Evolutionary conservation across 2,888 invertebrate genomes (phyloP).

Genomic region (Drosophila cognata): DNA sequence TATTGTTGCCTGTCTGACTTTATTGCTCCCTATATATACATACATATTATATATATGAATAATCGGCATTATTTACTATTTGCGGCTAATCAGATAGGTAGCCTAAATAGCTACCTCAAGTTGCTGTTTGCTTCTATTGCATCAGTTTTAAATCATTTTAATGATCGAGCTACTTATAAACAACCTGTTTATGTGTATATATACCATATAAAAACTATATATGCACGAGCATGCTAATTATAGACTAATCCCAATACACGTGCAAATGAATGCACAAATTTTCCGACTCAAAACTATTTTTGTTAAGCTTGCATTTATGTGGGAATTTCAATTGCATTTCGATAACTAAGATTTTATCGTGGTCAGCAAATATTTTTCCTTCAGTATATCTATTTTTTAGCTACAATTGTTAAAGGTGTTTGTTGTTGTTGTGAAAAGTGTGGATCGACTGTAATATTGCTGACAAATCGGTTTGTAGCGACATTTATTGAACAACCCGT

Average conservation of each 20-base stretch:
- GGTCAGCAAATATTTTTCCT: not conserved
- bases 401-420: not conserved
- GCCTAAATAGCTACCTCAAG: slow-evolving; percentile 48
- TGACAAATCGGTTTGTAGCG: slow-evolving; percentile 7
- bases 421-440: slow-evolving; percentile 46
- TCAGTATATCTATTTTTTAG: not conserved
- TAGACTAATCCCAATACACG: slow-evolving; percentile 28
- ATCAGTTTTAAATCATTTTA: slow-evolving; percentile 55
- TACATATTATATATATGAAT: not conserved
- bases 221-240: slow-evolving; percentile 33
- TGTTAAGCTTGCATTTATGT: not conserved
- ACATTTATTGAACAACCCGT: slow-evolving; percentile 44
- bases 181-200: slow-evolving; percentile 50
- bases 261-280: not conserved
- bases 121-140: slow-evolving; percentile 52
- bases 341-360: not conserved
- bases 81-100: slow-evolving; percentile 54
- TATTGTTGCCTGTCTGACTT: slow-evolving; percentile 27
- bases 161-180: slow-evolving; percentile 45
- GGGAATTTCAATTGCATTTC: not conserved
- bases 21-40: slow-evolving; percentile 10
- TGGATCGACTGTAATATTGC: slow-evolving; percentile 30
- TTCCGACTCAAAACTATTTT: not conserved
- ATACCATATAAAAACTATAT: not conserved
- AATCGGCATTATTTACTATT: not conserved